These are phyloP conservation scores for Jacana jacana DNA, from an alignment of 2,113 vertebrate species.

Conservation along the genomic window DNA sequence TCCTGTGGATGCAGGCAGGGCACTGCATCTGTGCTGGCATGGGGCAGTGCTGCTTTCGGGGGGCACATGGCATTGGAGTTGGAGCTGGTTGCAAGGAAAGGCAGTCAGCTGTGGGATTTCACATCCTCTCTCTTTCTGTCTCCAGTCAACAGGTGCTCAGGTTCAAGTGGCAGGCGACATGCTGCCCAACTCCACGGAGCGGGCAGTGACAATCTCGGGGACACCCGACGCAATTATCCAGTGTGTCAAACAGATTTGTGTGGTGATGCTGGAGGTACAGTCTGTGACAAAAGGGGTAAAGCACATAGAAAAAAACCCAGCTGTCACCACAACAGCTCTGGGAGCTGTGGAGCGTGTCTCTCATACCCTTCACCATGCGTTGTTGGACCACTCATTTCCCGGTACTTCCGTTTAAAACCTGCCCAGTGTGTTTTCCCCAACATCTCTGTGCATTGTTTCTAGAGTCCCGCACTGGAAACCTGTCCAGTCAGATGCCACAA, in stretches of 20 bases:
- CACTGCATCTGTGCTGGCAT: rapidly evolving
- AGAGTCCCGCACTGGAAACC: background rate
- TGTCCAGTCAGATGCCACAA: background rate
- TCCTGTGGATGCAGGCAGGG: background rate
- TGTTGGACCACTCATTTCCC: background rate
- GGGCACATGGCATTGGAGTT: rapidly evolving
- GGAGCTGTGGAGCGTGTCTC: conserved; percentile 21
- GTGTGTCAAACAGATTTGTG: conserved; percentile 99
- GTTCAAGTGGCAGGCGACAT: conserved; percentile 98
- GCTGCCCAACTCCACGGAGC: conserved; percentile 97
- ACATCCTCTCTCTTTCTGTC: conserved; percentile 19
- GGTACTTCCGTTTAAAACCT: background rate
- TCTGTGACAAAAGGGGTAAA: conserved; percentile 69
- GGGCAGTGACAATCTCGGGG: conserved; percentile 97
- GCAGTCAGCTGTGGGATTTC: background rate
- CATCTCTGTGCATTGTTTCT: background rate
- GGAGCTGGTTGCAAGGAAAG: background rate
- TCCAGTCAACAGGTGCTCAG: conserved; percentile 96
- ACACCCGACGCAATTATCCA: conserved; percentile 98
- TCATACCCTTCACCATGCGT: background rate
- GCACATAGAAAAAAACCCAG: conserved; percentile 28
- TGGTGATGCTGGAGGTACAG: conserved; percentile 98
- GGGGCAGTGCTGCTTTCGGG: background rate
- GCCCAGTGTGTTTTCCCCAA: background rate
- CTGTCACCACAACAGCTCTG: background rate